phyloP scores from a whole-genome alignment of 2,113 vertebrate genomes.

The Loxodonta africana region DNA sequence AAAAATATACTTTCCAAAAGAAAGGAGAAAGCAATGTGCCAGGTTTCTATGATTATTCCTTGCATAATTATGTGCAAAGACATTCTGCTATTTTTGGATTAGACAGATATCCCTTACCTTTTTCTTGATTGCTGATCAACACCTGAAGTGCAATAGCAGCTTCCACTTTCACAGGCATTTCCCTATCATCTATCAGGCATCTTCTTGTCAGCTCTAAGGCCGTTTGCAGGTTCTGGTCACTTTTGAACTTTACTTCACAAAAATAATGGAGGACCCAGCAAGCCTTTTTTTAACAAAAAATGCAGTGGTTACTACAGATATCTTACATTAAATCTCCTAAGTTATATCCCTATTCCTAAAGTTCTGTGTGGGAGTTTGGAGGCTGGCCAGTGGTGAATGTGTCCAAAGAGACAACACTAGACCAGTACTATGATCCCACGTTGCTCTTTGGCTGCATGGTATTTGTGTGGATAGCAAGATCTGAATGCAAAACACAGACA shows the following conservation, averaged over 20 bases:
- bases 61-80: background rate
- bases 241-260: slow-evolving; percentile 99
- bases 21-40: background rate
- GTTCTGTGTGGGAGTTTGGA: slow-evolving; percentile 87
- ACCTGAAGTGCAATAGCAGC: slow-evolving; percentile 99
- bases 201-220: slow-evolving; percentile 96
- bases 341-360: background rate
- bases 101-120: slow-evolving; percentile 89
- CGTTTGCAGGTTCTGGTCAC: slow-evolving; percentile 98
- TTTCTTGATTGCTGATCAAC: slow-evolving; percentile 99
- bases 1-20: background rate
- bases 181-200: slow-evolving; percentile 98
- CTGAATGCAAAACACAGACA: slow-evolving; percentile 88
- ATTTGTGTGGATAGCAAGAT: slow-evolving; percentile 86
- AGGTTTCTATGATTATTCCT: background rate
- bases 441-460: slow-evolving; percentile 87
- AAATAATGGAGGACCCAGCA: slow-evolving; percentile 99
- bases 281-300: slow-evolving; percentile 89
- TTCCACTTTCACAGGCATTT: slow-evolving; percentile 99
- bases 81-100: background rate
- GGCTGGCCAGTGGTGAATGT: slow-evolving; percentile 87
- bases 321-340: background rate
- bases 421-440: slow-evolving; percentile 92
- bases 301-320: background rate
- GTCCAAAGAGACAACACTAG: slow-evolving; percentile 87